Conservation (phyloP, 2,888 invertebrate species). For the Sepiola atlantica region DNA sequence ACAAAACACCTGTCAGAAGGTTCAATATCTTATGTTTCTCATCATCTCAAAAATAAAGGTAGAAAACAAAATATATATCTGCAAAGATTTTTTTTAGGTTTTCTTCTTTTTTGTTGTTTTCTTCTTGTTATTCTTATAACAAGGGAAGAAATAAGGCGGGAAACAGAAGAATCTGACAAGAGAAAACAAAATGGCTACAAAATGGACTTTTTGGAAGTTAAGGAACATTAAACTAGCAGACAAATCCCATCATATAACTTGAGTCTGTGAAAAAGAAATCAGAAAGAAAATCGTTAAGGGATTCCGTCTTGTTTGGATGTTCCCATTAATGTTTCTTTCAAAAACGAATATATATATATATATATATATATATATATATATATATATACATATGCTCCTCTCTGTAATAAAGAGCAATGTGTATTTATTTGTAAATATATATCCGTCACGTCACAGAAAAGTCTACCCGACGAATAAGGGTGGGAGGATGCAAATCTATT, state of each 20-base stretch:
- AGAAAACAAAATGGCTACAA: not conserved
- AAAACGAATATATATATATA: not conserved
- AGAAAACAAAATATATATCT: not conserved
- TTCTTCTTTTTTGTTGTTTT: not conserved
- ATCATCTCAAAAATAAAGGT: not conserved
- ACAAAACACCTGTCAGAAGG: constrained; percentile 21
- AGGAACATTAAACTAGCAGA: constrained; percentile 32
- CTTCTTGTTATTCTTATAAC: not conserved
- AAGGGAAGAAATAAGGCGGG: not conserved
- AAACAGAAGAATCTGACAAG: not conserved
- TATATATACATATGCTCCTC: too few species aligned
- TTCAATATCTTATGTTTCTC: not conserved
- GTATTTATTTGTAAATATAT: too few species aligned
- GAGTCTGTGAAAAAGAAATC: not conserved
- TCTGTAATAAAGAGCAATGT: too few species aligned
- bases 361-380: too few species aligned
- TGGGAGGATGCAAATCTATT: too few species aligned
- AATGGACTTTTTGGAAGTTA: constrained; percentile 32
- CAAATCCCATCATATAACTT: not conserved
- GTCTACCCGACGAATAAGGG: too few species aligned
- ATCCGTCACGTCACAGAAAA: too few species aligned
- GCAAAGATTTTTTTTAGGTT: not conserved
- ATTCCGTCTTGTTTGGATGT: not conserved
- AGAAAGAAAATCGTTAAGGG: not conserved
- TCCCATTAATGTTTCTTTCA: not conserved